Evolutionary conservation across 2,113 vertebrate genomes (phyloP), one percentile per base, ranked within the genome.

Genomic region (Carettochelys insculpta): DNA sequence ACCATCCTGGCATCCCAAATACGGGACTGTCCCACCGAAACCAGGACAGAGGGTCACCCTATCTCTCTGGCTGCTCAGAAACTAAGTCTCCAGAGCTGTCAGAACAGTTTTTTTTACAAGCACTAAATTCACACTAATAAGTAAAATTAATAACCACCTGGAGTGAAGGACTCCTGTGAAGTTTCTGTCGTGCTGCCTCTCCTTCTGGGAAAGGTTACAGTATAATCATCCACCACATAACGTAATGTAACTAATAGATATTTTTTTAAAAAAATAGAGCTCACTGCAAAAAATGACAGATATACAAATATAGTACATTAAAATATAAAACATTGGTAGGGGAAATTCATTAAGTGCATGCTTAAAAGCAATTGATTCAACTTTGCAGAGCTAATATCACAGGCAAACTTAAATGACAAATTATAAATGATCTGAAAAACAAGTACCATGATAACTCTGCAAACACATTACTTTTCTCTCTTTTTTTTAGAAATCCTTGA

Each of bases 381-480:
- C 94, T 96, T 88, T 91, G 68, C 75, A 87, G 92, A 94, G 92
- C 73, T 97, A 94, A 90, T 85, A 83, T 92, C 93, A 94, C 73
- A 58, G 96, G 90, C 85, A 97, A 97, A 95, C 84, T 61, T 89
- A 95, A 94, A 95, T 96, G 95, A 97, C 86, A 94, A 96, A 97
- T 90, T 92, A 95, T 95, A 95, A n/a, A 94, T 94, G 97, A 88
- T 94, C 89, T 94, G 77, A 88, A 95, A 96, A 75, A 84, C 75
- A 92, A 96, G 88, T 94, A 71, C 83, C 76, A 38, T 77, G 80
- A 86, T 68, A 84, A 90, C 5, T 1, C 54, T 81, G 92, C 91
- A 95, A 95, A 92, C 56, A 81, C 25, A 48, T 89, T 90, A 92
- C 80, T 68, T 87, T 41, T 83, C 85, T 92, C 80, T 82, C 92